Evolutionary conservation across 2,113 vertebrate genomes (phyloP).

Genomic region (Cyprinodon variegatus): DNA sequence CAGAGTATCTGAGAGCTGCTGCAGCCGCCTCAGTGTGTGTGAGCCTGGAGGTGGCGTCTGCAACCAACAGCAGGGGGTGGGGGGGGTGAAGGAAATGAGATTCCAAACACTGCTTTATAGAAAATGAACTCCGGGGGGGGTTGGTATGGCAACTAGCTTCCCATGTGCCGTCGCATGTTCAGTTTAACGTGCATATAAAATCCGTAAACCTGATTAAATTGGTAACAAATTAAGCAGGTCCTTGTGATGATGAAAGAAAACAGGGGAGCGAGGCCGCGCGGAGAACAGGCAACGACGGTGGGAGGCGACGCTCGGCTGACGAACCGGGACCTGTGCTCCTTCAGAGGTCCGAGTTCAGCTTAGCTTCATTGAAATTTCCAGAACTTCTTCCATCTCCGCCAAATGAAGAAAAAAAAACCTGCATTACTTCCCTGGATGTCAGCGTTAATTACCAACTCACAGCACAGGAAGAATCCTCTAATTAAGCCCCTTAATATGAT

Average conservation of each 20-base stretch:
- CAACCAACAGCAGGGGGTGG: conserved; percentile 83
- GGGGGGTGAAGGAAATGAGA: conserved; percentile 89
- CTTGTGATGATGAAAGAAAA: conserved; percentile 12
- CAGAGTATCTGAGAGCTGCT: conserved; percentile 41
- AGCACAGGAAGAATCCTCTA: conserved; percentile 90
- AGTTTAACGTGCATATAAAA: conserved; percentile 79
- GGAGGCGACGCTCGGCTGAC: conserved; percentile 41
- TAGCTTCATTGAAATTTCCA: conserved; percentile 40
- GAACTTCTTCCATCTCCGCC: neutral
- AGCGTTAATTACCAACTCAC: conserved; percentile 91
- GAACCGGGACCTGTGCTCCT: conserved; percentile 36
- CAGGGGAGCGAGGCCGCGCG: conserved; percentile 38
- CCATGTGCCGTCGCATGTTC: conserved; percentile 75
- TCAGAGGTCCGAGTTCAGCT: conserved; percentile 43
- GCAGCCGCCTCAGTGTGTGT: conserved; percentile 33
- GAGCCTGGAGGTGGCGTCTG: conserved; percentile 68
- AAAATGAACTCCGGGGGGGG: conserved; percentile 97
- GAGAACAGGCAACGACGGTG: conserved; percentile 23
- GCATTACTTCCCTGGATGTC: conserved; percentile 80
- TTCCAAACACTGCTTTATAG: conserved; percentile 91
- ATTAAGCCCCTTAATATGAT: conserved; percentile 99
- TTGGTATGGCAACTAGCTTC: conserved; percentile 95
- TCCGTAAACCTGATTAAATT: conserved; percentile 80
- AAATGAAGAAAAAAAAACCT: conserved; percentile 43
- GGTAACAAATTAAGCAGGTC: conserved; percentile 69